Evolutionary conservation across 2,113 vertebrate species (phyloP), one percentile per base, ranked within the genome.

Genomic region (Tragelaphus scriptus): DNA sequence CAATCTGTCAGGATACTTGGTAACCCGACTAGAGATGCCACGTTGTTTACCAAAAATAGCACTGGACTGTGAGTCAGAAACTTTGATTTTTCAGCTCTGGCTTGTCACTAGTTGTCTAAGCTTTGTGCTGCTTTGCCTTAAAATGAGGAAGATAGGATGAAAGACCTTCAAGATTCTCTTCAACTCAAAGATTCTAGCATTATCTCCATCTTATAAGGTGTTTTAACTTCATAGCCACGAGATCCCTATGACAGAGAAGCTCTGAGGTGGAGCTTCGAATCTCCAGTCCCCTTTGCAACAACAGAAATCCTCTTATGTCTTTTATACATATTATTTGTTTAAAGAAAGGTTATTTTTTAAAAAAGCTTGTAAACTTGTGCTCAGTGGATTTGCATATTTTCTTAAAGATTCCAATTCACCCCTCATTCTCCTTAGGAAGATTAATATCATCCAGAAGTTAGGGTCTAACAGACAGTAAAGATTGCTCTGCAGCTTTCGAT

Each of bases 381-480:
- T 95, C 21, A 30, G 1, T 84, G 53, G 95, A 94, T 95, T 91
- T 97, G 44, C 36, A 47, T 87, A 36, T 94, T 92, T 94, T 89
- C 95, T 86, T 84, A 86, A 91, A 63, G 86, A 85, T 89, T n/a
- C 82, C 91, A 84, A 17, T 77, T 55, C 91, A 65, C 84, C 63
- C 75, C 84, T 93, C 21, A 14, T 65, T 95, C 40, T 85, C 58
- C 65, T 61, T 36, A 80, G 59, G 88, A 91, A 98, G 94, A 97
- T 92, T 75, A 98, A 68, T 80, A 93, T 53, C 90, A 68, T 61
- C 44, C 80, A 85, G 85, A 95, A 97, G 89, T 97, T 88, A 91
- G 75, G 49, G 49, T 94, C 96, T 97, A n/a, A 59, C 44, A 36
- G 87, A 40, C 47, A 65, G 91, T 53, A 82, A 56, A 97, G 84